Conservation (phyloP, 2,888 invertebrate genomes). For the Oligia fasciuncula region DNA sequence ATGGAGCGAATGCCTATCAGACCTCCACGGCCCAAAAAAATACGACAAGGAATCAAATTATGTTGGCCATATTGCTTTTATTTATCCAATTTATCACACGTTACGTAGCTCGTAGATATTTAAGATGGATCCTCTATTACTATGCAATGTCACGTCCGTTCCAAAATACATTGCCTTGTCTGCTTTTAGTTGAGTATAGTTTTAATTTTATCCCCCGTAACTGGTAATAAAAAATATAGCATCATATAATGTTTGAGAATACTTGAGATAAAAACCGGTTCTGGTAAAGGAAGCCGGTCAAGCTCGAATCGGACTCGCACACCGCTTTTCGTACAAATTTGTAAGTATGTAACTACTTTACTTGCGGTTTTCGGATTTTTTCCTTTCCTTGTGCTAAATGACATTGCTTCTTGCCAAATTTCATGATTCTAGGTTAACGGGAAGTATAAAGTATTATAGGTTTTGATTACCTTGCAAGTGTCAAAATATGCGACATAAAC, state of each 20-base stretch:
- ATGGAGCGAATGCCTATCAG: neutral
- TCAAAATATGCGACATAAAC: too few relatives aligned
- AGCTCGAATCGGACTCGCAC: too few relatives aligned
- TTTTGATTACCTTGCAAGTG: too few relatives aligned
- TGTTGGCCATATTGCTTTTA: conserved; percentile 6
- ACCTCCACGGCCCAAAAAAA: neutral
- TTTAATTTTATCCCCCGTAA: neutral
- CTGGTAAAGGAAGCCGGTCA: neutral
- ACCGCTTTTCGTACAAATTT: too few relatives aligned
- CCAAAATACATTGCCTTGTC: conserved; percentile 14
- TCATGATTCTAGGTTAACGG: too few relatives aligned
- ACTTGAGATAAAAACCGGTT: neutral
- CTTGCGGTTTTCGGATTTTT: too few relatives aligned
- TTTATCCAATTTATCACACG: conserved; percentile 13
- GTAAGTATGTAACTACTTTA: too few relatives aligned
- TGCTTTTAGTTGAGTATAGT: neutral
- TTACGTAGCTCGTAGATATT: conserved; percentile 1
- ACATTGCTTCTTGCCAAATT: too few relatives aligned
- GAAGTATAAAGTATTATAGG: too few relatives aligned
- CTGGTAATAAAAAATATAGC: neutral
- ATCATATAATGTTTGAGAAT: neutral
- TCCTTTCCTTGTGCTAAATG: too few relatives aligned
- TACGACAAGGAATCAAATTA: neutral
- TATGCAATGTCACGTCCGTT: conserved; percentile 32
- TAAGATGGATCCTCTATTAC: conserved; percentile 14